A percentile compares a stretch with the other conserved stretches of the same genome.
Evolutionary conservation across 2,888 invertebrate species (phyloP).

Genomic region (Sphecodes monilicornis): DNA sequence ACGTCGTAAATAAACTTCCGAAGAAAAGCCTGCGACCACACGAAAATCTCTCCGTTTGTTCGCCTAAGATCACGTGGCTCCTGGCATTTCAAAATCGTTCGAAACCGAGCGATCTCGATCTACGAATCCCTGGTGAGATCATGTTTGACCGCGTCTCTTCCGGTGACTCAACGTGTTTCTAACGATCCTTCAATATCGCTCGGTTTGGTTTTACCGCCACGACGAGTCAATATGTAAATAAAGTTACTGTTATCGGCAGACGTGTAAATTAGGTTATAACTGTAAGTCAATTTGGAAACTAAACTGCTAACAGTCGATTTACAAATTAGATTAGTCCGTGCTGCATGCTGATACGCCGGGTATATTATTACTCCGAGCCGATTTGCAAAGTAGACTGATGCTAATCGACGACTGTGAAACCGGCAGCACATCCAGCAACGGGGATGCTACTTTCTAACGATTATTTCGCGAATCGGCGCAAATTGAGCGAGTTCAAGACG

Average conservation of each 20-base stretch:
- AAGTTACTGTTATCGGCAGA: neutral
- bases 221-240: neutral
- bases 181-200: neutral
- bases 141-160: neutral
- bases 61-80: neutral
- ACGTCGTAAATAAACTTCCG: neutral
- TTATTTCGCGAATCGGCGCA: neutral
- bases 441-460: neutral
- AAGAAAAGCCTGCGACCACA: neutral
- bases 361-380: constrained; percentile 24
- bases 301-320: constrained; percentile 34
- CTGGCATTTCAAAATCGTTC: neutral
- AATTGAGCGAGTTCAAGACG: neutral
- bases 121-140: neutral
- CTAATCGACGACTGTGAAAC: neutral
- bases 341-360: neutral
- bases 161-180: neutral
- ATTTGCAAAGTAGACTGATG: constrained; percentile 16
- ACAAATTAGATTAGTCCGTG: constrained; percentile 38
- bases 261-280: constrained; percentile 38
- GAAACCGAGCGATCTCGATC: neutral
- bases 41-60: neutral
- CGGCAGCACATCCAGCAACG: neutral
- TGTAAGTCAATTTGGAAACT: constrained; percentile 29
- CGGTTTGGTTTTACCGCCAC: neutral